Evolutionary conservation across 2,888 invertebrate genomes (phyloP), one percentile per base, ranked within the genome.

Genomic region (Cryptocheilus praepositus): DNA sequence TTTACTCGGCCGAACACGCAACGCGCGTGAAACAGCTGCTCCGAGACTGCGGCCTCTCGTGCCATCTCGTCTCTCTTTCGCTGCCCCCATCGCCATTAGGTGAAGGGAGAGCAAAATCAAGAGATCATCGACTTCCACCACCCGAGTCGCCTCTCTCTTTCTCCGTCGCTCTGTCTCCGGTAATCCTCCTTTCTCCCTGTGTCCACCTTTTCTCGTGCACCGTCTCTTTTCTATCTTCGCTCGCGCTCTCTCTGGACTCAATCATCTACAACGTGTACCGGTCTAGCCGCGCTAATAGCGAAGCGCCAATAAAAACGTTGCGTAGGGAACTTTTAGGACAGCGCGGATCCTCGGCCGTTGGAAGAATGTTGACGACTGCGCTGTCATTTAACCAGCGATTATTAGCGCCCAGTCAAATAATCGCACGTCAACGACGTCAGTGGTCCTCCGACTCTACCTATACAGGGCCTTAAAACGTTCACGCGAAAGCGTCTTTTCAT

Each of bases 41-140:
- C 71, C 66, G 81, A 36, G 36, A 83, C 83, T 80, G 81, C 63
- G 76, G 78, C 70, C 21, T 36, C 53, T 4, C 74, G 77, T 78
- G 76, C 79, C 77, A 82, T 81, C 82, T 73, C 62, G 53, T 55
- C 70, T 46, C 64, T 36, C 53, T 49, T 8, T 36, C 36, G n/a
- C n/a, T 11, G 36, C 49, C 61, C 67, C 78, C 76, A 70, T 79
- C 81, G 84, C 77, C 79, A 84, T 85, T 81, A 75, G 85, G 83
- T 81, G 81, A 83, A 83, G 80, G 79, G 79, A 80, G 81, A 76
- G 70, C 74, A 76, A 76, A 79, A 81, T 81, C 80, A 79, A 81
- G 81, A 84, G 85, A 85, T 84, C 85, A 85, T 84, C 84, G 83
- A 77, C 76, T 79, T 74, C 73, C 71, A 72, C 79, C 64, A 55